Evolutionary conservation across 2,888 invertebrate species (phyloP), one percentile per base, ranked within the genome.

Genomic region (Oligia fasciuncula): DNA sequence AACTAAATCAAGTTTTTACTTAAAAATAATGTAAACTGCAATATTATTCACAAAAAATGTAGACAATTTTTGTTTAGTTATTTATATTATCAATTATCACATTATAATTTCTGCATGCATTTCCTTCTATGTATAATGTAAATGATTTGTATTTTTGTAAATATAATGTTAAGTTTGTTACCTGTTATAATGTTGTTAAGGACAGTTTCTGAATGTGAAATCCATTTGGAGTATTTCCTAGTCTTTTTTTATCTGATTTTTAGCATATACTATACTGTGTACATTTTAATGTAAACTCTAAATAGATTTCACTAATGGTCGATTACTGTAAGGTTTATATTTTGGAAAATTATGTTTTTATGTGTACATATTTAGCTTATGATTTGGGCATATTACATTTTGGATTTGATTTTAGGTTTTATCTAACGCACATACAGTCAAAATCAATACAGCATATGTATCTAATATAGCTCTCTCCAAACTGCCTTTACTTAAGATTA

Each of bases 221-320:
- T 95, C 92, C 92, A 93, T 94, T 93, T 89, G 87, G 91, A 92
- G 92, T 85, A 87, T 77, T 76, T 87, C 92, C 96, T 96, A 96
- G 96, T 95, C 96, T 92, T 93, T 93, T 80, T 93, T 92, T 93
- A 94, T 95, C 95, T 95, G 94, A 94, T 93, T 94, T 92, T 91
- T 91, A 90, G 86, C 79, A 85, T 89, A 88, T 88, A 87, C 84
- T 85, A 68, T 85, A 88, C 81, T 89, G 73, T 90, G 89, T 89
- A 92, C 83, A 88, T 90, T 88, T 86, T 88, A 87, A 88, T 87
- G 88, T 91, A 77, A 87, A 87, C 94, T 93, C 90, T 81, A 84
- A 92, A 93, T 94, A 93, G 93, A 95, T 95, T 95, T 93, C 88
- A 90, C 93, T 93, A 88, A 83, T 93, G 93, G 93, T 94, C 93